Evolutionary conservation across 2,797 vertebrate species (phyloP), one percentile per base, ranked within the genome.

Genomic region (Merluccius polli): DNA sequence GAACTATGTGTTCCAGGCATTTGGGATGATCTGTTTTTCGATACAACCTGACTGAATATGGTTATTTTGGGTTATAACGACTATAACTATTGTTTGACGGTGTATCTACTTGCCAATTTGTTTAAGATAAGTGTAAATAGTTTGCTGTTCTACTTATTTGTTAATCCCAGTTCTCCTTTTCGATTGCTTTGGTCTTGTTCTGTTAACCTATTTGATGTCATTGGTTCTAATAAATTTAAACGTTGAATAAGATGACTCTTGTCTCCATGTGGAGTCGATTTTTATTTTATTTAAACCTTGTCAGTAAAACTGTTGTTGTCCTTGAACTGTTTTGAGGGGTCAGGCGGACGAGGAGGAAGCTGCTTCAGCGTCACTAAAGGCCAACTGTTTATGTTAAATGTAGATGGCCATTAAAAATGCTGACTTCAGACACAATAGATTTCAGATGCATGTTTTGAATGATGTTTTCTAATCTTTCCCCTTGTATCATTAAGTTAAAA

Each of bases 401-500:
- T 29, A 65, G 59, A 65, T 27, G 9, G 7, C 8, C 21, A 52
- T n/a, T 52, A 21, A n/a, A n/a, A 52, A 21, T 52, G 48, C 48
- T 52, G 48, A 52, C 21, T 59, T 18, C 41, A 59, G 48, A 48
- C 13, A 70, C 29, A 68, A 32, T 68, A 6, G 4, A 27, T 86
- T 84, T 83, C 15, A 70, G 31, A 21, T 70, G 16, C 11, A 70
- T 32, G 21, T 70, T 70, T 35, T 13, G 30, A 27, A 29, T 38
- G 1, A 24, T 21, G n/a, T 10, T 63, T 18, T 76, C 80, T 71
- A 73, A 78, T 18, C 78, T 88, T 90, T 85, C 81, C 74, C 70
- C 77, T 7, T 69, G 36, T 79, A 73, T 33, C 2, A 27, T 77
- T 83, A 87, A 35, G 90, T 93, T 92, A 90, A 91, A 90, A 91